phyloP scores from a whole-genome alignment of 2,888 invertebrate genomes.

The Schizaphis graminum region DNA sequence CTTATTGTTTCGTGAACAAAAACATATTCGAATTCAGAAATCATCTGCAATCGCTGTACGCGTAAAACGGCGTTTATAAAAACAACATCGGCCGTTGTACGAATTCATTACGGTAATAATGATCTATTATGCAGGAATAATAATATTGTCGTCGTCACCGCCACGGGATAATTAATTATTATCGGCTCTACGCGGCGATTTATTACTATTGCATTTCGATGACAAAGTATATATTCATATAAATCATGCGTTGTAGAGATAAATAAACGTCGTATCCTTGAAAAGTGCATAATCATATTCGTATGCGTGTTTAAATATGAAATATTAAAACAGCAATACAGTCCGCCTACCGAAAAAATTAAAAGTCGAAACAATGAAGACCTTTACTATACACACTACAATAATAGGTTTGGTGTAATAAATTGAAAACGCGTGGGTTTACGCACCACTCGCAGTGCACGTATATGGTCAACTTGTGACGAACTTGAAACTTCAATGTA shows the following conservation, averaged over 20 bases:
- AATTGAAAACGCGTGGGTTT: conserved; percentile 50
- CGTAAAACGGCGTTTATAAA: neutral
- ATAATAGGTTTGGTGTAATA: conserved; percentile 59
- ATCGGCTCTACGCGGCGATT: neutral
- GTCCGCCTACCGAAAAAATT: conserved; percentile 57
- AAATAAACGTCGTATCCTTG: conserved; percentile 55
- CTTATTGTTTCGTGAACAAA: neutral
- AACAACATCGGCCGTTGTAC: neutral
- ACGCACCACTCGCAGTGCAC: conserved; percentile 10
- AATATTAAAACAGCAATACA: conserved; percentile 45
- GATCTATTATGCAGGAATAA: neutral
- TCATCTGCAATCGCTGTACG: neutral
- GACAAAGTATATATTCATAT: neutral
- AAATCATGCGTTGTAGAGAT: conserved; percentile 16
- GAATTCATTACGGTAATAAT: neutral
- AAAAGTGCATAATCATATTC: conserved; percentile 59
- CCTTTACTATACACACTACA: conserved; percentile 19
- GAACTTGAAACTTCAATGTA: conserved; percentile 50
- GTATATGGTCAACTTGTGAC: conserved; percentile 61
- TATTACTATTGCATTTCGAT: conserved; percentile 28
- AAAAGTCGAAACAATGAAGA: conserved; percentile 63
- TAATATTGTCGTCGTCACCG: neutral
- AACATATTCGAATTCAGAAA: neutral
- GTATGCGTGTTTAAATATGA: conserved; percentile 37
- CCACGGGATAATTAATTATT: conserved; percentile 46